Evolutionary conservation across 2,113 vertebrate species (phyloP).

Genomic region (Cichladusa arquata): DNA sequence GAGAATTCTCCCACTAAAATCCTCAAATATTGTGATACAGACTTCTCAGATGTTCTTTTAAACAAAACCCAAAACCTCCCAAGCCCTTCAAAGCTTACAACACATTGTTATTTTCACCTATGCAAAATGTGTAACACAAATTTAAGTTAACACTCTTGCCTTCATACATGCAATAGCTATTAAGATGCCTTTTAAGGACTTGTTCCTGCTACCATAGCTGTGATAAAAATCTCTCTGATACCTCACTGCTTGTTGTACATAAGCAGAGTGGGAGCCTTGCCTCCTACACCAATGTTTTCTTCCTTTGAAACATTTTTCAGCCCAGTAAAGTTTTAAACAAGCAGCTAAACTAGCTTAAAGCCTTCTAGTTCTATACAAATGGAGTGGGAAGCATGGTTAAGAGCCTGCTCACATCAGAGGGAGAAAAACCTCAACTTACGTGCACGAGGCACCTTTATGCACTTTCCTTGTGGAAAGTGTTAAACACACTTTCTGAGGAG

Average conservation of each 20-base stretch:
- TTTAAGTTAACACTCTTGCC: neutral
- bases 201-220: neutral
- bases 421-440: neutral
- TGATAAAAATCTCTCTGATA: neutral
- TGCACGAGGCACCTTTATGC: accelerated
- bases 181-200: neutral
- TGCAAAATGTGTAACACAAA: neutral
- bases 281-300: neutral
- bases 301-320: neutral
- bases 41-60: neutral
- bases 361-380: neutral
- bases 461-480: neutral
- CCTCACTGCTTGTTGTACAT: accelerated
- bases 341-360: neutral
- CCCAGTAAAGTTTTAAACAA: neutral
- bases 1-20: neutral
- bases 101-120: neutral
- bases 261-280: accelerated
- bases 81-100: neutral
- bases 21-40: neutral
- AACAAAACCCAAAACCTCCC: accelerated
- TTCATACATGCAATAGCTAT: neutral
- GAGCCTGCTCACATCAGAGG: neutral
- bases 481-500: neutral
- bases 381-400: neutral